Percentiles rank a stretch among this genome's conserved stretches.
Evolutionary conservation across 2,113 vertebrate genomes (phyloP).

Genomic region (Ctenodactylus gundi): DNA sequence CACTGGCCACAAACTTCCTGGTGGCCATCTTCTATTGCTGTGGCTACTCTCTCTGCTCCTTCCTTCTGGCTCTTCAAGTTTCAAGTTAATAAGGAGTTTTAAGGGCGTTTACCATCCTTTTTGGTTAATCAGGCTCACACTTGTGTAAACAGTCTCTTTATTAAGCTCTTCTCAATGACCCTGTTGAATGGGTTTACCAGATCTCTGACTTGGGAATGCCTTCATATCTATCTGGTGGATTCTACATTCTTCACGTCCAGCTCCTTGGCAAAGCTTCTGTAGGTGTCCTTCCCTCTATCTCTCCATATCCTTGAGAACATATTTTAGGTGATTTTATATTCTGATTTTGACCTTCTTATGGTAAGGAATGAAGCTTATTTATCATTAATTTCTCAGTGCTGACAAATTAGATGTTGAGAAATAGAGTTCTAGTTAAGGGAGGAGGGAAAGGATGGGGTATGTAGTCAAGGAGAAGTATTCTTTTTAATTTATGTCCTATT

Average conservation of each 20-base stretch:
- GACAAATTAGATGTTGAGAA: not conserved
- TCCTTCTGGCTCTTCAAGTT: not conserved
- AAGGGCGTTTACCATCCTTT: not conserved
- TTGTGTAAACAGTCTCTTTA: not conserved
- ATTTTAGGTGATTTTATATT: constrained; percentile 1
- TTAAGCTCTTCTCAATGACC: not conserved
- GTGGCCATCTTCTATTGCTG: not conserved
- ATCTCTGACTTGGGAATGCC: not conserved
- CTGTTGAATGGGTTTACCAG: not conserved
- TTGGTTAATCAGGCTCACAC: not conserved
- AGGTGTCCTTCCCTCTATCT: not conserved
- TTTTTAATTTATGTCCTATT: not conserved
- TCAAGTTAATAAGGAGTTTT: not conserved
- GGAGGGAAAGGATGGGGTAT: too few species aligned
- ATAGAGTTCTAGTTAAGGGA: too few species aligned
- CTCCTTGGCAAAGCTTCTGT: not conserved
- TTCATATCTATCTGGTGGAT: not conserved
- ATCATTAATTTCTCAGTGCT: not conserved
- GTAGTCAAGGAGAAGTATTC: not conserved
- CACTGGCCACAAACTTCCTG: not conserved
- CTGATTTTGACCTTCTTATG: constrained; percentile 12
- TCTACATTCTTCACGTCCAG: constrained; percentile 7
- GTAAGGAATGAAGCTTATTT: not conserved
- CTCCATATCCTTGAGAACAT: not conserved
- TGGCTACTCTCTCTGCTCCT: not conserved